Conservation (phyloP, 1,140 invertebrate genomes). For the Mercenaria mercenaria region DNA sequence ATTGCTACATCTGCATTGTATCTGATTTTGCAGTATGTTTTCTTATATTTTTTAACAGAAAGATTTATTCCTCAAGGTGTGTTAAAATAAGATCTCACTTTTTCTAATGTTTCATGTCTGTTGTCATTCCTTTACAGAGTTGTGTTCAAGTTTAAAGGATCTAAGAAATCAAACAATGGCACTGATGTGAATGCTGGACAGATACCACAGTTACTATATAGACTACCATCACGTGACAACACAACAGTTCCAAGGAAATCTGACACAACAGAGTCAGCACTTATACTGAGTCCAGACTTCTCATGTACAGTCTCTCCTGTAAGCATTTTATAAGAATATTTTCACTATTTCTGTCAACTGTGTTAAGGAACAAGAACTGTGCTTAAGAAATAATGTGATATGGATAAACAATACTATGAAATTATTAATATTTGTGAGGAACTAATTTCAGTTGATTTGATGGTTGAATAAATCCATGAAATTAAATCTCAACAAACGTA, state of each 20-base stretch:
- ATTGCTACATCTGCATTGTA: no score
- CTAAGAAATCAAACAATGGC: constrained; percentile 99
- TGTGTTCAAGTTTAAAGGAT: constrained; percentile 98
- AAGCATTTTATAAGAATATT: constrained; percentile 50
- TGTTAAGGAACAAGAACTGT: background rate
- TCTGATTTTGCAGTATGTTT: no score
- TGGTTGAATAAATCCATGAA: no score
- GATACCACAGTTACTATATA: constrained; percentile 97
- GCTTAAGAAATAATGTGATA: no score
- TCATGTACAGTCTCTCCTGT: constrained; percentile 81
- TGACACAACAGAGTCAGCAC: constrained; percentile 81
- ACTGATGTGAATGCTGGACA: constrained; percentile 99
- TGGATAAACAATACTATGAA: no score
- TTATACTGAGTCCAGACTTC: constrained; percentile 82
- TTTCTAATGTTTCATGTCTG: no score
- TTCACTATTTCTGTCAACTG: background rate
- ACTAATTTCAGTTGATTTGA: no score
- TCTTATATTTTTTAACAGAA: no score
- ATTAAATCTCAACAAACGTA: no score
- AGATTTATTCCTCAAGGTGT: no score
- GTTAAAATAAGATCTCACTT: no score
- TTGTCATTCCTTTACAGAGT: constrained; percentile 89
- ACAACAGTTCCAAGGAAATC: constrained; percentile 77
- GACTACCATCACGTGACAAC: constrained; percentile 81
- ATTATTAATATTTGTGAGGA: no score